Base-by-base conservation (phyloP, 2,888 invertebrate species). In the Augochlorella aurata region DNA sequence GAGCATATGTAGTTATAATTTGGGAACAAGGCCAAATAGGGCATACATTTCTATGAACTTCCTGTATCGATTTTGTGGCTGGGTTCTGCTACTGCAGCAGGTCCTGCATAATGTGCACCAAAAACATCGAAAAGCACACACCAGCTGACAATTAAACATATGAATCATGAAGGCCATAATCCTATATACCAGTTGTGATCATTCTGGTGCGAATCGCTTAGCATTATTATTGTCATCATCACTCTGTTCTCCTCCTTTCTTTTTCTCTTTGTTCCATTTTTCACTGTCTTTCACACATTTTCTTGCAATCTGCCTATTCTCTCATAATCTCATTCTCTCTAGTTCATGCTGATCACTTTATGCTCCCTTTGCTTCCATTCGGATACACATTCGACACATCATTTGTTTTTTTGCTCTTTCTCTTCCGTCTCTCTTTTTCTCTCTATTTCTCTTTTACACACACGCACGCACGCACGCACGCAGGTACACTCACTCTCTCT, bases 191-290 rank as follows among this genome's bases (percentile, higher is more conserved):
- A 74, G 66, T 29, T 44, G 69, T 69, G 61, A 73, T 69, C 66
- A 79, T 85, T 89, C 86, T 85, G 86, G 87, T 87, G 89, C 87
- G 88, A 90, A 89, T 89, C 87, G 87, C 88, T 88, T 88, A 84
- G 89, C 90, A 89, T 87, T 91, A 92, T 92, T 92, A 92, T 92
- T 92, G 92, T 92, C 90, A 88, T 89, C 91, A 89, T 89, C 89
- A 89, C 85, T 91, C 89, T 77, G 49, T 81, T 82, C 66, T 67
- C 76, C 81, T 80, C 65, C 77, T 66, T 58, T 18, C 29, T 65
- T 45, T 38, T 65, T 54, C n/a, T 29, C 52, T 10, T 76, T 68
- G 68, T 50, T 44, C 63, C 74, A 74, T 79, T 77, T 77, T 74
- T 78, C 47, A 58, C 81, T 72, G 74, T 71, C 79, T 79, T 75